Base-by-base conservation (phyloP, 2,797 vertebrate species). In the Rhynchonycteris naso region DNA sequence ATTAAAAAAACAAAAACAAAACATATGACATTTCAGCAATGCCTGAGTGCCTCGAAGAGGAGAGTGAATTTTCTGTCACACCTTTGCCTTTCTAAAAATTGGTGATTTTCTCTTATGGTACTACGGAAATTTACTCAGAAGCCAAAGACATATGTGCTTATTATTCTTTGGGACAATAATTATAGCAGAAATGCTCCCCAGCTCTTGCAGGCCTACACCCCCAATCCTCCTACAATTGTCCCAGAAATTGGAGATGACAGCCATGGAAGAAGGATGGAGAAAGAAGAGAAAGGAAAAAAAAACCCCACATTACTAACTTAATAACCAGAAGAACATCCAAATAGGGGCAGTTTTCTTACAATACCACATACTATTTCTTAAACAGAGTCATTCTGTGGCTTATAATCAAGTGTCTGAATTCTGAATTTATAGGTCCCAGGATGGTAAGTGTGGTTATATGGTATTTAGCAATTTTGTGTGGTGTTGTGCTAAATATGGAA, bases 361-460 rank as follows among this genome's bases (percentile, higher is more conserved):
- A 52, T 50, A 96, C 97, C 98, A 97, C 97, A 97, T 95, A 97
- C 97, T 97, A 90, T 97, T 86, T 97, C 72, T 97, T 85, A 93
- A 97, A 97, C 96, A 97, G 97, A 98, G 97, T 94, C 58, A 43
- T 90, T 93, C 97, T 98, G 98, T 98, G 98, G 98, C 98, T 98
- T 98, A 98, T 97, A 98, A 97, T 96, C 97, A 98, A 97, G 98
- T 78, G 78, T 98, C 97, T 98, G 98, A 96, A 96, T 97, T 86
- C 97, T 97, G 97, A 97, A 97, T 87, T 79, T 52, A 97, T 33
- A 96, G 97, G 95, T 97, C 98, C 97, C 98, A 95, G 97, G 97
- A 97, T 98, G 97, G 93, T 92, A 97, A 98, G 97, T 98, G 98
- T 97, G 98, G 98, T 97, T 97, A 96, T 93, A 95, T 3, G 96